Percentiles rank a stretch among this genome's conserved stretches.
Conservation (phyloP, 2,888 invertebrate species). For the Cosmia pyralina region DNA sequence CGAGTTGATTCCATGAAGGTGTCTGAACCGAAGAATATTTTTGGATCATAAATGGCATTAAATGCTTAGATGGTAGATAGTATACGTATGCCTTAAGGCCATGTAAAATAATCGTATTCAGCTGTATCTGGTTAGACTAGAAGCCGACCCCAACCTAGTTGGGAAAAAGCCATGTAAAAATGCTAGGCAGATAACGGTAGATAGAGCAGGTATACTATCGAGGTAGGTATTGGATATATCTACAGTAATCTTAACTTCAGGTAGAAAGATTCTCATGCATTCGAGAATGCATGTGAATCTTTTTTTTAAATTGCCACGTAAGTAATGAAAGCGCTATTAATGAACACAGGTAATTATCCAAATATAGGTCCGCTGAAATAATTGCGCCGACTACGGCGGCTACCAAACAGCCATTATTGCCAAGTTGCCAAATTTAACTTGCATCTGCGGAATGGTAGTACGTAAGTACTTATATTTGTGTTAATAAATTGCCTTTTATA, state of each 20-base stretch:
- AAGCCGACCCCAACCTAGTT: background rate
- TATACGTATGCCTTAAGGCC: background rate
- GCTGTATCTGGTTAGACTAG: background rate
- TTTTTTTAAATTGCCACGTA: constrained; percentile 26
- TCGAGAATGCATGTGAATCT: background rate
- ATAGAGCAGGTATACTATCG: background rate
- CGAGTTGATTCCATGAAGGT: background rate
- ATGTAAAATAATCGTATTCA: background rate
- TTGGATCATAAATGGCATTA: background rate
- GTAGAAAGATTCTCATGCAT: background rate
- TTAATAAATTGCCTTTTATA: constrained; percentile 26
- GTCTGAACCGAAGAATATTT: background rate
- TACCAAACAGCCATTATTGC: constrained; percentile 21
- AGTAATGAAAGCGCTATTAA: no score
- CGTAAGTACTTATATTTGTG: constrained; percentile 11
- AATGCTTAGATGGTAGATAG: background rate
- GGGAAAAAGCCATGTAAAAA: background rate
- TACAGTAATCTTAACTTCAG: background rate
- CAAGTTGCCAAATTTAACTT: constrained; percentile 41
- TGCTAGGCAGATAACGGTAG: background rate
- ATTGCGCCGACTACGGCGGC: background rate
- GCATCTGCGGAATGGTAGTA: constrained; percentile 27
- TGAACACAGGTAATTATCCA: no score
- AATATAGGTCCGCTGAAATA: constrained; percentile 6
- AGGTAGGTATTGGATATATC: background rate